Base-by-base conservation (phyloP, 2,113 vertebrate genomes). In the Chaenogobius annularis region DNA sequence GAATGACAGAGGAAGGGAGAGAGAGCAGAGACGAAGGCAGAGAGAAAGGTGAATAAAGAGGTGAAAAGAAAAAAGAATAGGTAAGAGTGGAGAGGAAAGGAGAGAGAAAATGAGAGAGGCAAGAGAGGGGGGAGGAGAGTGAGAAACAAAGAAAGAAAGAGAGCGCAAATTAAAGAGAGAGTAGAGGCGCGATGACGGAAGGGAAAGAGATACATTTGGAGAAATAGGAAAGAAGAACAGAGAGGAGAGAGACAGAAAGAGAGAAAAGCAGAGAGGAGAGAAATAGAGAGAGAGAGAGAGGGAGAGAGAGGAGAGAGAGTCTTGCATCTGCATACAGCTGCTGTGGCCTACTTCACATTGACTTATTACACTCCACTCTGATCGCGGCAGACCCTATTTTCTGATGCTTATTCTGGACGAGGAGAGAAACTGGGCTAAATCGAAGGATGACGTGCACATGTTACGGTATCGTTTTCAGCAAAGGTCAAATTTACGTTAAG, bases 331-430 rank as follows among this genome's bases (percentile, higher is more conserved):
- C 84, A 86, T 73, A 74, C 65, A 61, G 64, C 70, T 68, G 80
- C 84, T n/a, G 58, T 92, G 92, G 82, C 92, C 92, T 88, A 90
- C 66, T 91, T 93, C 87, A 83, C 75, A 72, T 77, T 88, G 80
- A 88, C 69, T 79, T 77, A 79, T 88, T 82, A 79, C 74, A 65
- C 67, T 82, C 72, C 79, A 46, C 75, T 20, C 68, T 43, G 7
- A 56, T 37, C 71, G 15, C 56, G 14, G 47, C 70, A 85, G 81
- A 86, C 77, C 84, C 82, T 83, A 75, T 91, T 89, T 83, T 66
- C 47, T 62, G 63, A 12, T 77, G 55, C 72, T 83, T 73, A 15
- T 80, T 77, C 67, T 58, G 70, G 70, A 66, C 66, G 73, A 40
- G 65, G 64, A 62, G 46, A 70, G 56, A 69, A 74, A 50, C 17